Evolutionary conservation across 2,113 vertebrate species (phyloP).

Genomic region (Emydura subglobosa): DNA sequence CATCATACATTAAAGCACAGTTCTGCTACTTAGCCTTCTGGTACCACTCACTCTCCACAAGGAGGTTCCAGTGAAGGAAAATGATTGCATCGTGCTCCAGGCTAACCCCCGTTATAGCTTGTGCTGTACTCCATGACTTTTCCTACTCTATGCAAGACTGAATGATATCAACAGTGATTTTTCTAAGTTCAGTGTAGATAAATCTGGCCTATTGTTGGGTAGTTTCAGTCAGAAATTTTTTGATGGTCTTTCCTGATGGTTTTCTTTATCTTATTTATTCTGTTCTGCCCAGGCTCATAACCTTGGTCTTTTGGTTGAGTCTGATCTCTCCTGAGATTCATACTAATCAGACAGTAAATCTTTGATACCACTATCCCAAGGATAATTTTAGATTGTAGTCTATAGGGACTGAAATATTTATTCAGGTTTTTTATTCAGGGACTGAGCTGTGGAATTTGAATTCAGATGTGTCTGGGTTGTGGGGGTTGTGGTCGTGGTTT

Average conservation of each 20-base stretch:
- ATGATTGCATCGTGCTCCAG: background rate
- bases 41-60: background rate
- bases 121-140: background rate
- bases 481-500: background rate
- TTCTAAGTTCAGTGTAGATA: background rate
- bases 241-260: background rate
- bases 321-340: background rate
- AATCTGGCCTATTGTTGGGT: background rate
- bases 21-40: background rate
- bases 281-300: background rate
- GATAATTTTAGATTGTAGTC: background rate
- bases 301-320: background rate
- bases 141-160: background rate
- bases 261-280: background rate
- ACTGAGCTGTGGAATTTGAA: background rate
- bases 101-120: background rate
- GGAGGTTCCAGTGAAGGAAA: background rate
- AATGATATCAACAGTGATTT: conserved; percentile 1
- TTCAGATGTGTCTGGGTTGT: background rate
- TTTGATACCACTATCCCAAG: background rate
- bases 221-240: background rate
- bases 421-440: background rate
- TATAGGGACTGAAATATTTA: background rate
- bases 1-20: background rate
- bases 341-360: background rate